These are phyloP conservation scores for Strix uralensis DNA, from an alignment of 2,113 vertebrate genomes.

Conservation along the genomic window DNA sequence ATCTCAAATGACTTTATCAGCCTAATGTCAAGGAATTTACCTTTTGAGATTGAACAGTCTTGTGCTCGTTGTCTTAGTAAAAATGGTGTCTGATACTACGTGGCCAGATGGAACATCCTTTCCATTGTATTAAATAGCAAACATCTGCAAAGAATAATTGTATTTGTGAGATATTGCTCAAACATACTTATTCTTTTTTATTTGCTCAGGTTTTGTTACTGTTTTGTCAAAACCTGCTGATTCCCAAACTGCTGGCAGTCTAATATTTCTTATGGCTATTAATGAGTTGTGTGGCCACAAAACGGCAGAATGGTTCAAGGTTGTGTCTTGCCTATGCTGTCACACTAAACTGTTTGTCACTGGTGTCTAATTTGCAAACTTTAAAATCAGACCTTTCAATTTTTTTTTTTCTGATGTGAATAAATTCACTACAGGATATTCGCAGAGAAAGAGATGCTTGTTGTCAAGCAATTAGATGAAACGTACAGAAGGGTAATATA, in stretches of 20 bases:
- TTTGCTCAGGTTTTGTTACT: neutral
- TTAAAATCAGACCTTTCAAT: neutral
- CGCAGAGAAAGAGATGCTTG: neutral
- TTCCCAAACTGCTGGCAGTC: neutral
- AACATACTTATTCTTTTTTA: neutral
- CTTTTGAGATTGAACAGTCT: neutral
- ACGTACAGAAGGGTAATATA: neutral
- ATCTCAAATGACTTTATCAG: neutral
- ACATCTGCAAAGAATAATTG: neutral
- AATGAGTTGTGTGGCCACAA: neutral
- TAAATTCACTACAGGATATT: neutral
- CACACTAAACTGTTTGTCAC: neutral
- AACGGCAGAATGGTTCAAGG: neutral
- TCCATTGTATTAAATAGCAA: neutral
- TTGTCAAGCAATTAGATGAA: slow-evolving; percentile 6
- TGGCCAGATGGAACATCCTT: neutral
- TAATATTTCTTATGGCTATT: neutral
- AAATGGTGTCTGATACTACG: neutral
- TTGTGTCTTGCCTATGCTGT: neutral
- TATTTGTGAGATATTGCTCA: neutral
- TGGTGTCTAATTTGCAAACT: neutral
- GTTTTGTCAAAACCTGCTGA: neutral
- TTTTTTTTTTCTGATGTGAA: neutral
- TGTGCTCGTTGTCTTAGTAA: neutral
- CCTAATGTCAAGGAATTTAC: neutral